Conservation (phyloP, 2,113 vertebrate genomes). For the Trichechus manatus region DNA sequence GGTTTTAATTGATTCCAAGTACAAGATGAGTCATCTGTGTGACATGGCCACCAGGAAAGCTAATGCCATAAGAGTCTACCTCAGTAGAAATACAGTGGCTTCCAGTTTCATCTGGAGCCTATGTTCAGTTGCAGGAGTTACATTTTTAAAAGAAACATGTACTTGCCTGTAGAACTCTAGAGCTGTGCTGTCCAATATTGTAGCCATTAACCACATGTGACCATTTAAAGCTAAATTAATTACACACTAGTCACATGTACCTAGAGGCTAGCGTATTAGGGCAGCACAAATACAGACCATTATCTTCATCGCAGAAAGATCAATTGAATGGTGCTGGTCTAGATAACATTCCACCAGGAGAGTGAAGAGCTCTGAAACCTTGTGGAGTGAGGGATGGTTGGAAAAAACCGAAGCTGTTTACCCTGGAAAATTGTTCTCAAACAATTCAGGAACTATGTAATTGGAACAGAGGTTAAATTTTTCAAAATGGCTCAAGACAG, state of each 20-base stretch:
- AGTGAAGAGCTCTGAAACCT: background rate
- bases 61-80: too few species aligned
- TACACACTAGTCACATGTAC: too few species aligned
- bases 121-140: background rate
- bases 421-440: background rate
- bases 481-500: background rate
- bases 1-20: background rate
- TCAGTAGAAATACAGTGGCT: fast-evolving
- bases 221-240: background rate
- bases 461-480: background rate
- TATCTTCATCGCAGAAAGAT: background rate
- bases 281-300: fast-evolving
- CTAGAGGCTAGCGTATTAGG: background rate
- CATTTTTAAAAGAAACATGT: background rate
- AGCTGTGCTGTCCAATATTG: background rate
- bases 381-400: fast-evolving
- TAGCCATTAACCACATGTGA: too few species aligned
- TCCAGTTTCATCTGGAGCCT: fast-evolving
- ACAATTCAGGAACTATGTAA: background rate
- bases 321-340: fast-evolving
- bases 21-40: background rate
- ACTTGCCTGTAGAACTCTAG: background rate
- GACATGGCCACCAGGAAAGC: background rate
- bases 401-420: background rate
- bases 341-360: fast-evolving